Evolutionary conservation across 2,888 invertebrate genomes (phyloP), one percentile per base, ranked within the genome.

Genomic region (Anthoptus insignis): DNA sequence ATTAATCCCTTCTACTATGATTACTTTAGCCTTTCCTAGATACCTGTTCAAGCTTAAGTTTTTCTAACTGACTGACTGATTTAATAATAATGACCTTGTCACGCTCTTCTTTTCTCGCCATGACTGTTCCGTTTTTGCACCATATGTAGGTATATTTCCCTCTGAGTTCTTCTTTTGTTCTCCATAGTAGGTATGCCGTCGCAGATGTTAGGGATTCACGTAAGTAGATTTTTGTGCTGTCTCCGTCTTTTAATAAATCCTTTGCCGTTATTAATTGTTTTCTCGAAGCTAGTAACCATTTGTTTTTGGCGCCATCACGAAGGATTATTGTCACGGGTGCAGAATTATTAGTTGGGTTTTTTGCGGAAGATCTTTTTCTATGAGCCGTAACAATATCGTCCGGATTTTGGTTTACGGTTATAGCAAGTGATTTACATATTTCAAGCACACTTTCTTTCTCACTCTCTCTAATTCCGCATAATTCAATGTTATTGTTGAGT

Each of bases 81-180:
- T 7, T 5, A 6, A 47, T 47, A 47, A 19, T 11, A 6, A 47
- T 16, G 21, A 19, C 8, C 59, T 66, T 66, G 13, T 59, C 52
- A n/a, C 60, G 32, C 14, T 66, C 64, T 19, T 9, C 9, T 64
- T 64, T 71, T 0, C 68, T 49, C 8, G 27, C 57, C 14, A 68
- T 8, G 1, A 71, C 52, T 3, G 9, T n/a, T 3, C 71, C 65
- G 9, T 66, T 61, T 60, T 71, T 59, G 21, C 54, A 69, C 69
- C 69, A 69, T 16, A 71, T 42, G 32, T 52, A 69, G 24, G 64
- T 59, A 14, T 22, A 69, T 5, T 50, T 5, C n/a, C 58, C 59
- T 39, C 64, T 69, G 1, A 68, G 60, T 24, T 65, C 65, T 50
- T 39, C 24, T 56, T 54, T 65, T 13, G 60, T 65, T 37, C 60